Evolutionary conservation across 2,113 vertebrate species (phyloP).

Genomic region (Rutilus rutilus): DNA sequence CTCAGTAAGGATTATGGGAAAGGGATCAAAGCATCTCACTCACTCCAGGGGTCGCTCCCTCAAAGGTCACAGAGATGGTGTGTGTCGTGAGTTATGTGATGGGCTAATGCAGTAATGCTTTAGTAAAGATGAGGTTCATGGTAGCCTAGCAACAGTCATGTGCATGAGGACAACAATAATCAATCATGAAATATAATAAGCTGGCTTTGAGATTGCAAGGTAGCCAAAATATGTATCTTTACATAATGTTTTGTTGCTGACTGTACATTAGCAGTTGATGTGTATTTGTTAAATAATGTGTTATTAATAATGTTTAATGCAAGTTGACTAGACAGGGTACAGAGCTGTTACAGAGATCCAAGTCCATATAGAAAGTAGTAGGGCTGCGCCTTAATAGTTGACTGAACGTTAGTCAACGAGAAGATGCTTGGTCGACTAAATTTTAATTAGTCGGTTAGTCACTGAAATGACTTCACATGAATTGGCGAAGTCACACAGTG

Average conservation of each 20-base stretch:
- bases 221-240: background rate
- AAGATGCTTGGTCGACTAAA: no score
- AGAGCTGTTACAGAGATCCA: no score
- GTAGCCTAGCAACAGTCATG: background rate
- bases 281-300: background rate
- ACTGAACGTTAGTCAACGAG: no score
- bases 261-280: background rate
- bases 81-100: background rate
- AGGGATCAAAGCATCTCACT: background rate
- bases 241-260: background rate
- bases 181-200: background rate
- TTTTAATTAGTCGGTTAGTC: no score
- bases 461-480: no score
- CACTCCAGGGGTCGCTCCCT: conserved; percentile 2
- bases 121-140: background rate
- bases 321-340: no score
- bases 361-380: no score
- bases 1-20: conserved; percentile 34
- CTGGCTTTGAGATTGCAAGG: background rate
- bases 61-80: conserved; percentile 35
- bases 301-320: background rate
- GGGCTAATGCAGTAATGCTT: background rate
- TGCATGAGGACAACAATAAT: background rate
- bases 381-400: no score
- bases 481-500: no score